Conservation (phyloP, 2,888 invertebrate genomes). For the Cinara cedri region DNA sequence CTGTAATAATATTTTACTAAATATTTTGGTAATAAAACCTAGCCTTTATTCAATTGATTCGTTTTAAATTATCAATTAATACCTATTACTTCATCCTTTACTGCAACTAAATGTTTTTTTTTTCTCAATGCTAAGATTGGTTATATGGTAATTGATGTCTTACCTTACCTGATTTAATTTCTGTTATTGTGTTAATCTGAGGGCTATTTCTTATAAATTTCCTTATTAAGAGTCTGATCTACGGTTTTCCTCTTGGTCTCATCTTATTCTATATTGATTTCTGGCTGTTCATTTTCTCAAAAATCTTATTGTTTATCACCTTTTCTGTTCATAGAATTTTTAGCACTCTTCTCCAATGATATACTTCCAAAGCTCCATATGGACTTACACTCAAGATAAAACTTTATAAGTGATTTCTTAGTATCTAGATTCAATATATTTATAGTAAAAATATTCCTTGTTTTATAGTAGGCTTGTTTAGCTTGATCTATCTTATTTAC, state of each 20-base stretch:
- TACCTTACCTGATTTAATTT: not conserved
- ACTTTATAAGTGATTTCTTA: not conserved
- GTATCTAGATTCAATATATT: not conserved
- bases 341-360: too few species aligned
- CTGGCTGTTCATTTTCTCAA: not conserved
- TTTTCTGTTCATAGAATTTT: not conserved
- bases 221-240: not conserved
- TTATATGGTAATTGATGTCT: not conserved
- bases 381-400: not conserved
- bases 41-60: too few species aligned
- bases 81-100: too few species aligned
- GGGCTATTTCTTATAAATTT: too few species aligned
- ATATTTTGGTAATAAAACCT: too few species aligned
- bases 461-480: constrained; percentile 5
- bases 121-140: not conserved
- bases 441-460: not conserved
- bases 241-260: not conserved
- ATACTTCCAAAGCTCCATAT: not conserved
- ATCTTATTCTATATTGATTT: not conserved
- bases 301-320: not conserved
- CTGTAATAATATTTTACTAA: too few species aligned
- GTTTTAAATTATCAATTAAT: too few species aligned
- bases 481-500: not conserved
- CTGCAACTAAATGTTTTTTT: not conserved
- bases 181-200: not conserved